Evolutionary conservation across 2,113 vertebrate genomes (phyloP).

Genomic region (Dendropsophus ebraccatus): DNA sequence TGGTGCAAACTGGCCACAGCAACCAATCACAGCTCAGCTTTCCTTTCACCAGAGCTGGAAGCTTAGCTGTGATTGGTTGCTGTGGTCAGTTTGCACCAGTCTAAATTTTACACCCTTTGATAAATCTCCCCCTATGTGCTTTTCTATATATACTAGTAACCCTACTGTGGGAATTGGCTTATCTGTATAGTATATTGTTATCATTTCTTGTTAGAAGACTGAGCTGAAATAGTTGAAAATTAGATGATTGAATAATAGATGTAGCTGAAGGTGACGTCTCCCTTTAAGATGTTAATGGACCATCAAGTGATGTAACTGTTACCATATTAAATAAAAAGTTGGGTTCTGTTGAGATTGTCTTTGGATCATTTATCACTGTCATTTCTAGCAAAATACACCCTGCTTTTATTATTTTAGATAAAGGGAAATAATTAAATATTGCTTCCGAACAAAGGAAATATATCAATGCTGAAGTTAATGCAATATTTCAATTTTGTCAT

Average conservation of each 20-base stretch:
- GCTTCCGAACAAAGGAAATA: conserved; percentile 50
- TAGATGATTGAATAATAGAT: neutral
- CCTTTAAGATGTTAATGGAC: neutral
- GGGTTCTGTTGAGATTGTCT: conserved; percentile 20
- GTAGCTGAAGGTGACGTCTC: neutral
- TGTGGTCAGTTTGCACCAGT: no score
- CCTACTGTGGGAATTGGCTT: neutral
- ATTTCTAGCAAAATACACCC: conserved; percentile 28
- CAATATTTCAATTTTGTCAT: conserved; percentile 55
- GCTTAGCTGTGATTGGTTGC: no score
- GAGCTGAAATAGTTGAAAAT: neutral
- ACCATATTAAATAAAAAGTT: conserved; percentile 12
- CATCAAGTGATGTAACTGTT: conserved; percentile 15
- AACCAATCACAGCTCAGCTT: no score
- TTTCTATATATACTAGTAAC: neutral
- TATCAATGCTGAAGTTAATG: conserved; percentile 44
- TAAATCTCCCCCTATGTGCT: no score
- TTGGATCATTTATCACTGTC: conserved; percentile 55
- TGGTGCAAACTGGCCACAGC: no score
- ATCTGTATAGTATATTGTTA: neutral
- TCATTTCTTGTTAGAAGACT: neutral
- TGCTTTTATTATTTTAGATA: conserved; percentile 53
- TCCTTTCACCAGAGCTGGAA: no score
- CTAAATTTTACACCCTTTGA: no score
- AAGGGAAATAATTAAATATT: conserved; percentile 54